Evolutionary conservation across 37 sponge, comb jelly and placozoan genomes (phyloP).

Genomic region (Beroe ovata): DNA sequence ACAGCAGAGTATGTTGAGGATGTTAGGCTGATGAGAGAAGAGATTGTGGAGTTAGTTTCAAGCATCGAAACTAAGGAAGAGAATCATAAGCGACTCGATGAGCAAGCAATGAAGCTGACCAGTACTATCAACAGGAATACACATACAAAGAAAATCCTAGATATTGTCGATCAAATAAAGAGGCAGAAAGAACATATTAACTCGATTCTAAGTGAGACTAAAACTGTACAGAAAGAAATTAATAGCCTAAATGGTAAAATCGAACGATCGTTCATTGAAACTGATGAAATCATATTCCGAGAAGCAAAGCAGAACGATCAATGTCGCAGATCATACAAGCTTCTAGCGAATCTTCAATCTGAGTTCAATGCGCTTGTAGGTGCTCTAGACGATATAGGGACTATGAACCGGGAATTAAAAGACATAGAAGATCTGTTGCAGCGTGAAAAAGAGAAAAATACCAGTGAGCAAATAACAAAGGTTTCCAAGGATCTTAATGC

Average conservation of each 20-base stretch:
- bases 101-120: neutral
- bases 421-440: slow-evolving; percentile 37
- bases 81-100: neutral
- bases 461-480: neutral
- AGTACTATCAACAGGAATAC: slow-evolving; percentile 29
- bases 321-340: slow-evolving; percentile 29
- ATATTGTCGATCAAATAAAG: slow-evolving; percentile 41
- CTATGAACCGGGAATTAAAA: slow-evolving; percentile 45
- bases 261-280: slow-evolving; percentile 48
- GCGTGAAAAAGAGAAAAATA: slow-evolving; percentile 38
- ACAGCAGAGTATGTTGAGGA: slow-evolving; percentile 24
- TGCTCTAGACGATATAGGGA: slow-evolving; percentile 48
- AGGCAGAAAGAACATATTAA: slow-evolving; percentile 41
- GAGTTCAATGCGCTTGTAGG: slow-evolving; percentile 61
- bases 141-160: slow-evolving; percentile 62
- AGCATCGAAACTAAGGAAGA: slow-evolving; percentile 13
- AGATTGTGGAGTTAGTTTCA: slow-evolving; percentile 29
- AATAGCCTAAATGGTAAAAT: slow-evolving; percentile 46
- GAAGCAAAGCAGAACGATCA: slow-evolving; percentile 63
- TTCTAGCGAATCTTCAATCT: slow-evolving; percentile 54
- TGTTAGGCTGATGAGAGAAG: slow-evolving; percentile 33
- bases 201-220: slow-evolving; percentile 25
- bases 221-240: slow-evolving; percentile 38
- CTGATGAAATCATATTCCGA: slow-evolving; percentile 52
- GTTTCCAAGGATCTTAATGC: slow-evolving; percentile 3